Base-by-base conservation (phyloP, 2,113 vertebrate species). In the Oreochromis niloticus region DNA sequence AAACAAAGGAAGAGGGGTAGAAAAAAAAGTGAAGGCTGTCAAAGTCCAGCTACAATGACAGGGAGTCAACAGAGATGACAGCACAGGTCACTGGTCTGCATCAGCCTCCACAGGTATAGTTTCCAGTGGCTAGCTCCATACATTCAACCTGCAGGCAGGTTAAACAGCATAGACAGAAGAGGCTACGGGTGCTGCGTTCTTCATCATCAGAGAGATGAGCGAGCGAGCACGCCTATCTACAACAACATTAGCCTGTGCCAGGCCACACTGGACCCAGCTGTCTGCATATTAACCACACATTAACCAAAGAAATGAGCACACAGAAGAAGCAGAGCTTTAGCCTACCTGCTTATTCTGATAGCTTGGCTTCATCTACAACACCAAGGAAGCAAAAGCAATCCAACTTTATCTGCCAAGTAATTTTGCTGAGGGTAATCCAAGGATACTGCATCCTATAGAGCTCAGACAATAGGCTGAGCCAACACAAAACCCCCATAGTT, bases 401-500 rank as follows among this genome's bases (percentile, higher is more conserved):
- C 75, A 84, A 85, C 85, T 91, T 88, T 75, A 91, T 89, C 81
- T 87, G 54, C 83, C 80, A 87, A 88, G 86, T 89, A 68, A 89
- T 92, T 89, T 85, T 85, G 75, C 43, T 9, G 34, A 87, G 83
- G 85, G 81, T 91, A 91, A 92, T 92, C 84, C 92, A 92, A 94
- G 90, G 93, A 95, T 91, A 87, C 84, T 57, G 88, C 89, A 68
- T 90, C 88, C 90, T 94, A 92, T 90, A 88, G 81, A 89, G 85
- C 82, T 66, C 87, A 88, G 81, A 95, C 91, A 94, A 94, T 82
- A 90, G 88, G 52, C 86, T 24, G 89, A 92, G 82, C 88, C 85
- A 88, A 89, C 88, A 93, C 83, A 92, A 94, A 94, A 91, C 78
- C 46, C 82, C 56, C 68, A 82, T 81, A 63, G 90, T 90, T 93